A percentile compares a stretch with the other conserved stretches of the same genome.
phyloP scores from a whole-genome alignment of 2,797 vertebrate genomes.

The Denticeps clupeoides region DNA sequence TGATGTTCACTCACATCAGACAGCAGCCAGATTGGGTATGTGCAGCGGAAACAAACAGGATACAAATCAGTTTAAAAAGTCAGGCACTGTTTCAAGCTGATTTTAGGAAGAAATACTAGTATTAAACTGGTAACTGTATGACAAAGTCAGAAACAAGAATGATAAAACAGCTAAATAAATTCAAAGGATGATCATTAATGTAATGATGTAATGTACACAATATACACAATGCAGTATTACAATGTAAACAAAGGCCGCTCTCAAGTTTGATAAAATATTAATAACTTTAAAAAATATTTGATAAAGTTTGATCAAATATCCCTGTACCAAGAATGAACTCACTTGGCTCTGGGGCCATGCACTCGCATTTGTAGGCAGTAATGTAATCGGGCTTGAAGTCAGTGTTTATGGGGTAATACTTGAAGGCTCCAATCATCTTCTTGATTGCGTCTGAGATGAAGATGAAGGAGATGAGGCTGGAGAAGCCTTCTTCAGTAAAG shows the following conservation, averaged over 20 bases:
- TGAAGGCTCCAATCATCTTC: constrained; percentile 90
- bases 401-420: constrained; percentile 86
- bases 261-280: no score
- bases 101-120: no score
- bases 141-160: no score
- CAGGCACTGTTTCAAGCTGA: no score
- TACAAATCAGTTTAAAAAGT: constrained; percentile 87
- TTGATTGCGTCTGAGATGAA: constrained; percentile 97
- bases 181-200: no score
- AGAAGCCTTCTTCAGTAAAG: constrained; percentile 97
- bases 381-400: constrained; percentile 85
- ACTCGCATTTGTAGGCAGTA: constrained; percentile 90
- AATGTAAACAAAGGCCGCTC: no score
- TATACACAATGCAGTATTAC: no score
- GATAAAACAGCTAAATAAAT: no score
- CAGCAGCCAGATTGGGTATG: constrained; percentile 67
- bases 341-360: constrained; percentile 84
- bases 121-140: no score
- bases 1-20: constrained; percentile 77
- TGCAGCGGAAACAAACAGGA: constrained; percentile 77
- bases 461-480: constrained; percentile 98
- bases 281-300: no score
- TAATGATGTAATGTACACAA: no score
- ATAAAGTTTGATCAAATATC: no score
- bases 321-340: constrained; percentile 41